Conservation (phyloP, 2,797 vertebrate species). For the Gastrophryne carolinensis region DNA sequence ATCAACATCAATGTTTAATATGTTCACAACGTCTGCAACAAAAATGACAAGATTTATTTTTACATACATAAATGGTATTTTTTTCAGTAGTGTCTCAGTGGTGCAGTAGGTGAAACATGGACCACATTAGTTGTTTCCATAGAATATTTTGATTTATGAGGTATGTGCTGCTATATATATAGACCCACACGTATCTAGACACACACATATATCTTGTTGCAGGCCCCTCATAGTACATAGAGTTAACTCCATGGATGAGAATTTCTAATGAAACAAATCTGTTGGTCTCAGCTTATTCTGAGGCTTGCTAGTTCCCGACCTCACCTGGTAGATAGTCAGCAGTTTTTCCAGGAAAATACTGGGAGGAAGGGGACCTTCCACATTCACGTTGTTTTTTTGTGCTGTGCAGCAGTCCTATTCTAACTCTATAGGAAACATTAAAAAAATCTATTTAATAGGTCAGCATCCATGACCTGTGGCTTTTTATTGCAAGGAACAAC, state of each 20-base stretch:
- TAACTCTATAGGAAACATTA: background rate
- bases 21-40: too few relatives aligned
- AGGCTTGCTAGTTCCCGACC: conserved; percentile 19
- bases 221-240: background rate
- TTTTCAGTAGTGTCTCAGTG: too few relatives aligned
- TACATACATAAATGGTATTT: too few relatives aligned
- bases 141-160: too few relatives aligned
- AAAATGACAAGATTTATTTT: too few relatives aligned
- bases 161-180: too few relatives aligned
- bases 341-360: conserved; percentile 21
- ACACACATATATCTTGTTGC: too few relatives aligned
- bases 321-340: conserved; percentile 40
- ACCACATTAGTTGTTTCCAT: too few relatives aligned
- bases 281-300: conserved; percentile 38
- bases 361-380: background rate
- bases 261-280: conserved; percentile 24
- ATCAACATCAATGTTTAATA: too few relatives aligned
- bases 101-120: too few relatives aligned
- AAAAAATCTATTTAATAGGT: background rate
- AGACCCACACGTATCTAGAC: too few relatives aligned
- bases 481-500: background rate
- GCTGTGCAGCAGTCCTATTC: background rate
- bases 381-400: background rate
- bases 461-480: background rate
- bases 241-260: conserved; percentile 5